These are phyloP conservation scores for Cyanoliseus patagonus DNA, from an alignment of 2,113 vertebrate genomes.

Conservation along the genomic window DNA sequence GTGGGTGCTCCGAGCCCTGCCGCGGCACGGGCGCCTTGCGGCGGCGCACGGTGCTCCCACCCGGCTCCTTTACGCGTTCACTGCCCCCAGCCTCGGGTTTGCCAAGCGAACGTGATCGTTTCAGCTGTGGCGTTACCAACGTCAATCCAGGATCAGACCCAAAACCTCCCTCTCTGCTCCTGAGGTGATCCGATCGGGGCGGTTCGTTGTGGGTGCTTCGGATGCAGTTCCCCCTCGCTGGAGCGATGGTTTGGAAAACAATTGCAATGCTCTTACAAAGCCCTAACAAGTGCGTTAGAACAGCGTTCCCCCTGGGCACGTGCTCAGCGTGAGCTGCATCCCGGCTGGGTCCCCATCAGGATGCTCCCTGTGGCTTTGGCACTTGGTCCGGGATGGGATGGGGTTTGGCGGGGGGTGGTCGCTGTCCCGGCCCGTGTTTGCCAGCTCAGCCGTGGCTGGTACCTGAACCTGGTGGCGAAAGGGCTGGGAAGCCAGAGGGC, in stretches of 20 bases:
- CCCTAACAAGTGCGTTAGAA: not conserved
- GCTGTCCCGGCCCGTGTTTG: not conserved
- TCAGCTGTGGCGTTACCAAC: not conserved
- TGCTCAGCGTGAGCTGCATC: not conserved
- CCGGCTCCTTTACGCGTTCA: not conserved
- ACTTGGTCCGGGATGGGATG: not conserved
- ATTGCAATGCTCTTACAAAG: not conserved
- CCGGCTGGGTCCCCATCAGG: not conserved
- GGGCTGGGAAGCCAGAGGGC: not conserved
- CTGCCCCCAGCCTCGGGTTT: not conserved
- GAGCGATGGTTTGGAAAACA: not conserved
- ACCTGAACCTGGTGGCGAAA: not conserved
- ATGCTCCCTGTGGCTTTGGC: not conserved
- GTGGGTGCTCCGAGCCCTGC: not conserved
- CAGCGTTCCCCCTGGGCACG: not conserved
- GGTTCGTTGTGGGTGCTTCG: not conserved
- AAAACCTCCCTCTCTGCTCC: not conserved
- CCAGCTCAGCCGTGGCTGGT: accelerated
- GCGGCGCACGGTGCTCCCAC: not conserved
- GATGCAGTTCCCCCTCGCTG: not conserved
- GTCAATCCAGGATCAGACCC: not conserved
- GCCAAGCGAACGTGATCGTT: not conserved
- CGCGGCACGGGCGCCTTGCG: not conserved
- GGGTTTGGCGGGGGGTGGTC: not conserved
- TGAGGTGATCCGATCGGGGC: not conserved